Evolutionary conservation across 92 coral and sea anemone species (phyloP), one percentile per base, ranked within the genome.

Genomic region (Epizoanthus scotinus): DNA sequence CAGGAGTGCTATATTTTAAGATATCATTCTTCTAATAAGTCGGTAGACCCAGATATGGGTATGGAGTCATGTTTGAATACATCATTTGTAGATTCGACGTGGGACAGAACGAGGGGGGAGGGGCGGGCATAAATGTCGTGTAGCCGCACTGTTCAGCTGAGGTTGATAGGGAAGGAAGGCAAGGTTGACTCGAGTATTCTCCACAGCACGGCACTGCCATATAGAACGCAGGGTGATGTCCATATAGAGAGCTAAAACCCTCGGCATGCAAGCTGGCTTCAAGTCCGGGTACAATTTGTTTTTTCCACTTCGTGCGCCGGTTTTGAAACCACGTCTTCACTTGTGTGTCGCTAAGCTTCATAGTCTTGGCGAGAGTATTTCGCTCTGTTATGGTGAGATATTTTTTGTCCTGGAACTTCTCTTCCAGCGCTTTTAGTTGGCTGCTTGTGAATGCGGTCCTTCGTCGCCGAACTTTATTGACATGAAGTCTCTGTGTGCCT

Each of bases 311-410:
- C 22, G 98, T 95, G 59, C 98, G 86, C 38, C 98, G 85, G 53
- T 95, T 95, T 78, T 95, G 98, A 67, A 95, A 95, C 98, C 98
- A 95, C 1, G 98, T 95, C 73, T 95, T 95, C 58, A 95, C 98
- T 83, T 95, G 98, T 27, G 98, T 95, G 79, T 95, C 98, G 24
- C 98, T 93, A 13, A 95, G 88, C 73, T 89, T 91, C 89, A 95
- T 89, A 29, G 87, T 83, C 70, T 91, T 89, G 2, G 98, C 98
- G 80, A 95, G 91, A 79, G 85, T 93, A 84, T 95, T 95, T 79
- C 98, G 71, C 78, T 95, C 98, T 70, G 98, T 89, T 40, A 95
- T 95, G 28, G 98, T 95, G 42, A 95, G 88, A 87, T 95, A 95
- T 84, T 95, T 95, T 83, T 95, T 95, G n/a, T 95, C 98, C 36